A percentile compares a stretch with the other conserved stretches of the same genome.
Conservation (phyloP, 1,140 invertebrate genomes). For the Philopotamus ludificatus region DNA sequence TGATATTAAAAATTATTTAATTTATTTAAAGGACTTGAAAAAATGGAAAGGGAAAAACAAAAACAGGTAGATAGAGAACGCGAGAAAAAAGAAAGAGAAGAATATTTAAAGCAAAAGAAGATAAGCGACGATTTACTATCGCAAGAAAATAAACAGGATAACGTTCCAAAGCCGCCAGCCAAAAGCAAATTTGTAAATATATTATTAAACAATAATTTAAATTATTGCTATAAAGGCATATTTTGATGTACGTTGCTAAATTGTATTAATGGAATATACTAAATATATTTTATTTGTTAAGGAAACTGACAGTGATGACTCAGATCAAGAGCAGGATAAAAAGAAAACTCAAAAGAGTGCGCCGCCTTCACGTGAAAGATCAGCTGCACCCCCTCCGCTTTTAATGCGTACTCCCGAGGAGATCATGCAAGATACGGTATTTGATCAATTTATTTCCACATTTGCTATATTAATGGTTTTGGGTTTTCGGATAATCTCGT, state of each 20-base stretch:
- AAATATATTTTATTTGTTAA: conserved; percentile 27
- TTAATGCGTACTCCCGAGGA: conserved; percentile 48
- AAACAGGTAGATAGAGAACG: conserved; percentile 81
- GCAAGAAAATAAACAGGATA: conserved; percentile 54
- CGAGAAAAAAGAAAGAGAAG: conserved; percentile 64
- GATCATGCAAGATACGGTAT: conserved; percentile 59
- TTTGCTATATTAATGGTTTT: too few species aligned
- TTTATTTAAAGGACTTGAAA: conserved; percentile 79
- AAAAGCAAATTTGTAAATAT: conserved; percentile 83
- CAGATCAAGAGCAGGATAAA: conserved; percentile 40
- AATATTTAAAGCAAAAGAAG: conserved; percentile 61
- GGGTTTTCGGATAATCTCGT: too few species aligned
- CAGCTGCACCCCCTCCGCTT: conserved; percentile 33
- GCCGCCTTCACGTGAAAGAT: neutral
- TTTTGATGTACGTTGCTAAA: neutral
- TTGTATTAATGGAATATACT: conserved; percentile 2
- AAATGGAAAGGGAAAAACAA: conserved; percentile 95
- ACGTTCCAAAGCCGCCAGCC: conserved; percentile 55
- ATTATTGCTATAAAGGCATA: neutral
- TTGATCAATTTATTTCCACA: conserved; percentile 13
- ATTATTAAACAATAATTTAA: neutral
- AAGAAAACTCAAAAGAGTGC: conserved; percentile 30
- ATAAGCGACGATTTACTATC: conserved; percentile 62
- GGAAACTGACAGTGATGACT: conserved; percentile 47
- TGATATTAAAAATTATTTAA: neutral